These are phyloP conservation scores for Chamaea fasciata DNA, from an alignment of 2,113 vertebrate species.

Conservation along the genomic window DNA sequence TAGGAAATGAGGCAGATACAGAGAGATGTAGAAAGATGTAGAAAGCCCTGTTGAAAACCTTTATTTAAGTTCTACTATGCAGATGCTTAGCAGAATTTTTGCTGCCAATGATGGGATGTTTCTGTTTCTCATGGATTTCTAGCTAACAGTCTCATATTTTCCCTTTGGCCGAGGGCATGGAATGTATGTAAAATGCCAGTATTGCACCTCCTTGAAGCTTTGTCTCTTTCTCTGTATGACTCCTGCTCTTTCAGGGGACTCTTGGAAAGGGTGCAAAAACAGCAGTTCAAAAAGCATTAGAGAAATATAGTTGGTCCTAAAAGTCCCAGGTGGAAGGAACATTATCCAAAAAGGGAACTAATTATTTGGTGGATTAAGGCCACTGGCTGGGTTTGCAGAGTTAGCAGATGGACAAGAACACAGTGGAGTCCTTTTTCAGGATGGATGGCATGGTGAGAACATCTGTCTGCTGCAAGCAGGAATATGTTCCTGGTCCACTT, in stretches of 20 bases:
- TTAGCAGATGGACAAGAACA: slow-evolving; percentile 51
- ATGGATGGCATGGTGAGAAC: slow-evolving; percentile 26
- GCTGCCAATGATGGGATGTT: background rate
- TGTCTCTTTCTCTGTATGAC: background rate
- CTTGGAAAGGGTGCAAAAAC: background rate
- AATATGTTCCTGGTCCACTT: slow-evolving; percentile 40
- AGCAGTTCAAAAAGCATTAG: background rate
- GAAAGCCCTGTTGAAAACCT: background rate
- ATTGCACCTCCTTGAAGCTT: background rate
- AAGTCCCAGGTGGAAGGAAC: slow-evolving; percentile 2
- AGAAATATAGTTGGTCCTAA: background rate
- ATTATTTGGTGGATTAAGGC: slow-evolving; percentile 54
- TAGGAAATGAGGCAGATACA: background rate
- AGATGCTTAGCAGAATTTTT: background rate
- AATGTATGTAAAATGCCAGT: background rate
- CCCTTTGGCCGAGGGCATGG: background rate
- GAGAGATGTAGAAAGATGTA: background rate
- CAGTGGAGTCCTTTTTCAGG: background rate
- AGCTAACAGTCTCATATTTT: background rate
- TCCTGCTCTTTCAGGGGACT: background rate
- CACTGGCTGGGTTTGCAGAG: slow-evolving; percentile 19
- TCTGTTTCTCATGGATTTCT: background rate
- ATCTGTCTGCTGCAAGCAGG: slow-evolving; percentile 39
- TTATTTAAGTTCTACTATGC: background rate
- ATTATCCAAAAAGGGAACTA: slow-evolving; percentile 35